Conservation (phyloP, 2,888 invertebrate genomes). For the Orchestes rusci region DNA sequence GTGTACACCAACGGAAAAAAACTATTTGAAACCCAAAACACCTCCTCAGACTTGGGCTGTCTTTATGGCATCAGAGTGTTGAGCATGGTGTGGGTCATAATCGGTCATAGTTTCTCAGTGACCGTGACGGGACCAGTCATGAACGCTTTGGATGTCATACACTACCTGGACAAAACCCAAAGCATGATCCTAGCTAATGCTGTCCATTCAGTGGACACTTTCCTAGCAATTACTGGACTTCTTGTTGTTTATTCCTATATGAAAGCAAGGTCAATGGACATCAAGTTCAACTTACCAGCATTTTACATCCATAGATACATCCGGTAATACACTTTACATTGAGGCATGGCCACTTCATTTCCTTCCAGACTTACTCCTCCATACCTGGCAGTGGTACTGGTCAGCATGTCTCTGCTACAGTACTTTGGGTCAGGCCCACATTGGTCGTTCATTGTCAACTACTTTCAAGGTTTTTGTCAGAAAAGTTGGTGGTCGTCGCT, state of each 20-base stretch:
- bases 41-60: constrained; percentile 17
- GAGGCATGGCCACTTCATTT: neutral
- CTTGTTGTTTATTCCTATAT: constrained; percentile 27
- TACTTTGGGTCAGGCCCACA: constrained; percentile 47
- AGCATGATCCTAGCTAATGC: constrained; percentile 25
- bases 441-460: constrained; percentile 37
- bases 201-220: constrained; percentile 28
- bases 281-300: constrained; percentile 22
- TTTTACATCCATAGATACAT: constrained; percentile 22
- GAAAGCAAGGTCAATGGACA: constrained; percentile 19
- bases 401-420: constrained; percentile 43
- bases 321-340: constrained; percentile 12
- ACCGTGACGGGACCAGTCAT: constrained; percentile 21
- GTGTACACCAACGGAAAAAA: constrained; percentile 21
- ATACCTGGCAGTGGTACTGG: constrained; percentile 43
- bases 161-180: constrained; percentile 20
- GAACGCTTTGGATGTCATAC: constrained; percentile 21
- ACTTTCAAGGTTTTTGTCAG: constrained; percentile 29
- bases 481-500: constrained; percentile 35
- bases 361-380: constrained; percentile 46
- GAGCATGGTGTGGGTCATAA: constrained; percentile 46
- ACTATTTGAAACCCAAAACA: constrained; percentile 20
- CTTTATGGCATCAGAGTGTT: constrained; percentile 33
- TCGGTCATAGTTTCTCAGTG: constrained; percentile 40
- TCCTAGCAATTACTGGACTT: constrained; percentile 26